Evolutionary conservation across 2,888 invertebrate genomes (phyloP), one percentile per base, ranked within the genome.

Genomic region (Diplolepis rosae): DNA sequence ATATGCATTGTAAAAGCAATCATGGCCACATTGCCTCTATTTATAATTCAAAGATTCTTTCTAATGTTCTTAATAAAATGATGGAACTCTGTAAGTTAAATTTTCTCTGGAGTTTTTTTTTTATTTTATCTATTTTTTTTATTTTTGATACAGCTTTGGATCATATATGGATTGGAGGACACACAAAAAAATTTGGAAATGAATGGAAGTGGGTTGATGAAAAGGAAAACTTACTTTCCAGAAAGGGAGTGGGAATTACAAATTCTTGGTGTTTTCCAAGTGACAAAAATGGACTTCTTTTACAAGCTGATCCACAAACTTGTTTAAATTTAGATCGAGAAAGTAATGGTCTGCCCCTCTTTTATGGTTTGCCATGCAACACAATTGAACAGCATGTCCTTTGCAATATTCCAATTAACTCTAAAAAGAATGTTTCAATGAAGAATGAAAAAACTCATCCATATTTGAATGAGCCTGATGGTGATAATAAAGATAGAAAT

Each of bases 261-360:
- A 72, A 35, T 35, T 71, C 75, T 7, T 80, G 79, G 80, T 80
- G 80, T 32, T 56, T 79, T 15, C 45, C 15, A 45, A 76, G 76
- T 5, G 68, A 72, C 32, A 70, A 78, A 7, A 73, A 68, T 5
- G 61, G 65, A 4, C 30, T 65, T 2, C 52, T 73, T 51, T 73
- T 68, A 7, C 68, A 69, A 24, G 69, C 77, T n/a, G 77, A 80
- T 15, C 70, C 74, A 1, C 56, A 79, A 56, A 71, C 51, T 54
- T 80, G 80, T 15, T 35, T 79, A 39, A 80, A 80, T 67, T 69
- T 80, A 9, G 80, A 79, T 66, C 73, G 76, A 32, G 80, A 80
- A 32, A 73, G 71, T 45, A 73, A 75, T 13, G 76, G 73, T 28
- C 70, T 72, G 30, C 79, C 79, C 6, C 56, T 80, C 13, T 77